Evolutionary conservation across 2,113 vertebrate species (phyloP), one percentile per base, ranked within the genome.

Genomic region (Anoplopoma fimbria): DNA sequence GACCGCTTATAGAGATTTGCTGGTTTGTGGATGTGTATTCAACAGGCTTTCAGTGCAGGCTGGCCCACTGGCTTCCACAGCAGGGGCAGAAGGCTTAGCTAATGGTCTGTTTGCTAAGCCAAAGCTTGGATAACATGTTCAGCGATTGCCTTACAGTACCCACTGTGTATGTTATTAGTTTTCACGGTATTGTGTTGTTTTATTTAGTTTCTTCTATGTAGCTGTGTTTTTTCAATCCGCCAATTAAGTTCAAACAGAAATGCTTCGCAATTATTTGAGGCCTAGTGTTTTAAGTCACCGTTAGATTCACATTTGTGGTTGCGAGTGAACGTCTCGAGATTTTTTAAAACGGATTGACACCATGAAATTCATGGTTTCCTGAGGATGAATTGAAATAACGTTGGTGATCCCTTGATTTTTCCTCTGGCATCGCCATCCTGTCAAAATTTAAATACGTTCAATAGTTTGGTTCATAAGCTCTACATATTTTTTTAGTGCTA

Each of bases 1-100:
- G 70, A 75, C 61, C 6, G 19, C 85, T 86, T 78, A 63, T 27
- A 87, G 74, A 81, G 83, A 83, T 89, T 89, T 92, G 75, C 76
- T 81, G 82, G 55, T 70, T 85, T 79, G 34, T 55, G 38, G 65
- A 82, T 51, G 67, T 65, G 58, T 62, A 33, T 69, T 78, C 69
- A 25, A 40, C 51, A 80, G 69, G 63, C 76, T 80, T 81, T 85
- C 49, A 71, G 75, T 72, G 61, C 77, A 53, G 76, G n/a, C 55
- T 77, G 81, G 71, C 75, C 73, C n/a, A 33, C 53, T 78, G 79
- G 72, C 86, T 83, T 47, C 65, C 38, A 68, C 63, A 55, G 55
- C 75, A 79, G 76, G 79, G 40, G 81, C 68, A 75, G 33, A 68
- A 78, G 77, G 75, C 67, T 90, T 75, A 51, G 70, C 62, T 79